Percentiles rank a stretch among this genome's conserved stretches.
These are phyloP conservation scores for Pyralis farinalis DNA, from an alignment of 2,888 invertebrate genomes.

Conservation along the genomic window DNA sequence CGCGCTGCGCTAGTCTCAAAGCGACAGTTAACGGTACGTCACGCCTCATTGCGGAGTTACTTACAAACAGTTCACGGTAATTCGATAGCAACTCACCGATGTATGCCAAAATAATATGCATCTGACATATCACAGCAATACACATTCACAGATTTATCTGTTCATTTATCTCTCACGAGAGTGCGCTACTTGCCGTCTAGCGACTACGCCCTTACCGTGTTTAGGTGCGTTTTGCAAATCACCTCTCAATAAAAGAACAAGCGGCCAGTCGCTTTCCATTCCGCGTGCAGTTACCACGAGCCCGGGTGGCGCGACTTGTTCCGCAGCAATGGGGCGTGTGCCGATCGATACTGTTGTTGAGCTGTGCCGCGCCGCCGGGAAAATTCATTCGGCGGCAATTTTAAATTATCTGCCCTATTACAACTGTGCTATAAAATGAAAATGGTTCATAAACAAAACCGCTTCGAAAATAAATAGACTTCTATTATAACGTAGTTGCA, in stretches of 20 bases:
- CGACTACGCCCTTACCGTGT: constrained; percentile 69
- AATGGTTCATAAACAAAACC: constrained; percentile 1
- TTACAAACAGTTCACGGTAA: not conserved
- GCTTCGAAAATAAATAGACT: constrained; percentile 10
- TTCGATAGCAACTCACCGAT: constrained; percentile 29
- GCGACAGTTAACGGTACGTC: constrained; percentile 26
- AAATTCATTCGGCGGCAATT: constrained; percentile 64
- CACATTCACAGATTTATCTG: constrained; percentile 61
- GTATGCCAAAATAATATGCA: constrained; percentile 22
- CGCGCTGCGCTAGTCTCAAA: constrained; percentile 8
- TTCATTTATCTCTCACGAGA: constrained; percentile 76
- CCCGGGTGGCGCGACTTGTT: constrained; percentile 24
- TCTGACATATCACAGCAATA: constrained; percentile 17
- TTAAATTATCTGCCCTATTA: constrained; percentile 41
- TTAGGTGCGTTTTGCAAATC: constrained; percentile 57
- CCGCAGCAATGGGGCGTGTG: constrained; percentile 60
- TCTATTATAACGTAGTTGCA: constrained; percentile 5
- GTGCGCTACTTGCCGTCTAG: constrained; percentile 73
- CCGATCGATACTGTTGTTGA: constrained; percentile 59
- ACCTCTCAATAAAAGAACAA: constrained; percentile 45
- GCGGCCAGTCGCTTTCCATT: constrained; percentile 52
- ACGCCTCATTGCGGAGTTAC: constrained; percentile 32
- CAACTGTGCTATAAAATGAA: constrained; percentile 32
- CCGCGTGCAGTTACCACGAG: constrained; percentile 37
- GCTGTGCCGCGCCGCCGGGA: constrained; percentile 34